These are phyloP conservation scores for Varanus komodoensis DNA, from an alignment of 2,113 vertebrate species.

Conservation along the genomic window DNA sequence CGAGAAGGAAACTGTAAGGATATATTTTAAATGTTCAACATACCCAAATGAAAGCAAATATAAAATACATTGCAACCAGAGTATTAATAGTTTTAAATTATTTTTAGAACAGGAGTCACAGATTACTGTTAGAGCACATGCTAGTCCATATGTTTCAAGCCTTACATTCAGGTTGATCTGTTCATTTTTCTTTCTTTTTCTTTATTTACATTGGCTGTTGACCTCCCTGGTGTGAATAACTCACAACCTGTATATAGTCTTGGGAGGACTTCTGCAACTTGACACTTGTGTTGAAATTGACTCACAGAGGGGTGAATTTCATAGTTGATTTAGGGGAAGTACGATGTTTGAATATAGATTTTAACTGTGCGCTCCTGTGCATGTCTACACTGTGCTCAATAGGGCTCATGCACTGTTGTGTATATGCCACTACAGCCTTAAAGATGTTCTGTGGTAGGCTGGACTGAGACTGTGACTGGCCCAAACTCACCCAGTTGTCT, in stretches of 20 bases:
- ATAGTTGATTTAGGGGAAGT: too few relatives aligned
- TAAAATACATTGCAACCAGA: neutral
- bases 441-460: too few relatives aligned
- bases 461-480: too few relatives aligned
- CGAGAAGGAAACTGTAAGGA: constrained; percentile 10
- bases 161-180: neutral
- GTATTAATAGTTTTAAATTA: neutral
- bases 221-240: neutral
- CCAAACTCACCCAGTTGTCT: too few relatives aligned
- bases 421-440: too few relatives aligned
- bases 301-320: too few relatives aligned
- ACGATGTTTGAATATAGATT: too few relatives aligned
- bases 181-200: too few relatives aligned
- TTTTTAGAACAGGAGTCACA: neutral
- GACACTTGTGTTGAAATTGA: too few relatives aligned
- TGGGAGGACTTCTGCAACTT: neutral
- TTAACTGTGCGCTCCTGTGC: too few relatives aligned
- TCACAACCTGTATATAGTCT: neutral
- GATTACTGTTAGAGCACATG: neutral
- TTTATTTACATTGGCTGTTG: neutral
- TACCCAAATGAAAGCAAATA: neutral
- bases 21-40: neutral
- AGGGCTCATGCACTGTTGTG: too few relatives aligned
- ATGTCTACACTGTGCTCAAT: too few relatives aligned
- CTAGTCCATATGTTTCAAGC: neutral